Evolutionary conservation across 2,888 invertebrate species (phyloP).

Genomic region (Leptodirus hochenwartii): DNA sequence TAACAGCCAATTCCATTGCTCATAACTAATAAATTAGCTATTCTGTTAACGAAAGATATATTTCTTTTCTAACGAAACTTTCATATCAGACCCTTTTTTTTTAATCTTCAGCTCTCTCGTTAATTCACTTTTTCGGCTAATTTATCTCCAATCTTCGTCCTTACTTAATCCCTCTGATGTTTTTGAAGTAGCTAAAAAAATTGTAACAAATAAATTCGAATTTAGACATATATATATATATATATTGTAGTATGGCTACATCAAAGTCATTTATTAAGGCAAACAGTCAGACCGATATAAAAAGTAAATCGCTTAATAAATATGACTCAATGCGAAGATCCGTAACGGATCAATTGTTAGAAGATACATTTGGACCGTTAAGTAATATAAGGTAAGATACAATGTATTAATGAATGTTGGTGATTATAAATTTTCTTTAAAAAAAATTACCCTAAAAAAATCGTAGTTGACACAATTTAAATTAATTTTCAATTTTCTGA

Average conservation of each 20-base stretch:
- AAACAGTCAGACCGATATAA: constrained; percentile 66
- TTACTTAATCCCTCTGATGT: no score
- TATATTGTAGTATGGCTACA: constrained; percentile 34
- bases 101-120: no score
- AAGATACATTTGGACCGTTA: constrained; percentile 78
- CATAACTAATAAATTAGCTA: no score
- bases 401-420: constrained; percentile 1
- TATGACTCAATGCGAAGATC: constrained; percentile 54
- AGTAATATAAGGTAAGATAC: constrained; percentile 61
- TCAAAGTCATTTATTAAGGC: constrained; percentile 84
- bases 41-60: no score
- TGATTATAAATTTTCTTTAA: background rate
- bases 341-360: constrained; percentile 63
- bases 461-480: no score
- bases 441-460: background rate
- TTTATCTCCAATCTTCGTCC: no score
- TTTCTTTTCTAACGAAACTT: no score
- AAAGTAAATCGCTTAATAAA: constrained; percentile 41
- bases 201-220: constrained; percentile 2
- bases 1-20: no score
- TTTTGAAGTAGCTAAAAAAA: no score
- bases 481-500: no score
- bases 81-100: no score
- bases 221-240: constrained; percentile 1
- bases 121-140: no score